Conservation (phyloP, 2,113 vertebrate species). For the Sylvietta virens region DNA sequence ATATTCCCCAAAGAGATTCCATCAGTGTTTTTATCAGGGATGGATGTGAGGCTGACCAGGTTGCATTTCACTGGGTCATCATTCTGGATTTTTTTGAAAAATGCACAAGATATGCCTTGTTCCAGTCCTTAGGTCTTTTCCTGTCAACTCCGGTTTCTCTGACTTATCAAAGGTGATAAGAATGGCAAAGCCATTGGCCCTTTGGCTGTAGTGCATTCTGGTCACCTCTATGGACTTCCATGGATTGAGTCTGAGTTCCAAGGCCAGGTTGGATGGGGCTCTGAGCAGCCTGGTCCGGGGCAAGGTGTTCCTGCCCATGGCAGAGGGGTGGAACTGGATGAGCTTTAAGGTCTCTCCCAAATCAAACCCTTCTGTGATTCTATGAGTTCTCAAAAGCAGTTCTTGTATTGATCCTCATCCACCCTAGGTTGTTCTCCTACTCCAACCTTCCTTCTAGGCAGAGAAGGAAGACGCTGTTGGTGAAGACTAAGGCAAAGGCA, state of each 20-base stretch:
- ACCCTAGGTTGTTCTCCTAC: not conserved
- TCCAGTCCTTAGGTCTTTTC: not conserved
- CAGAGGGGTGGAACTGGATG: not conserved
- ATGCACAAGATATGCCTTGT: not conserved
- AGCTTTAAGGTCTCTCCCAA: not conserved
- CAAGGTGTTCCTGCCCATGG: not conserved
- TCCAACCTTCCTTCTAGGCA: not conserved
- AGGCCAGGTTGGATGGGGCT: not conserved
- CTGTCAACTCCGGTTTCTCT: not conserved
- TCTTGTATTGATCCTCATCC: not conserved
- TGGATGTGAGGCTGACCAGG: not conserved
- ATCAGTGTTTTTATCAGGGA: not conserved
- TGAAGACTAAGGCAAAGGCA: not conserved
- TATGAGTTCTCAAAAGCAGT: not conserved
- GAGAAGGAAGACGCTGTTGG: not conserved
- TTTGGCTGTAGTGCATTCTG: not conserved
- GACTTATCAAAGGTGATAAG: not conserved
- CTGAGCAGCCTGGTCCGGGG: not conserved
- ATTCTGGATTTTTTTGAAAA: not conserved
- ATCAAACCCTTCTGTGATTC: not conserved
- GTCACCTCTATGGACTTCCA: rapidly evolving
- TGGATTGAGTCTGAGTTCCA: not conserved
- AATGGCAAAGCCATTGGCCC: not conserved
- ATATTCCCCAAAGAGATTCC: not conserved
- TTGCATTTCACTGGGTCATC: not conserved